phyloP scores from a whole-genome alignment of 2,888 invertebrate species.

The Acanthosepion pharaonis region DNA sequence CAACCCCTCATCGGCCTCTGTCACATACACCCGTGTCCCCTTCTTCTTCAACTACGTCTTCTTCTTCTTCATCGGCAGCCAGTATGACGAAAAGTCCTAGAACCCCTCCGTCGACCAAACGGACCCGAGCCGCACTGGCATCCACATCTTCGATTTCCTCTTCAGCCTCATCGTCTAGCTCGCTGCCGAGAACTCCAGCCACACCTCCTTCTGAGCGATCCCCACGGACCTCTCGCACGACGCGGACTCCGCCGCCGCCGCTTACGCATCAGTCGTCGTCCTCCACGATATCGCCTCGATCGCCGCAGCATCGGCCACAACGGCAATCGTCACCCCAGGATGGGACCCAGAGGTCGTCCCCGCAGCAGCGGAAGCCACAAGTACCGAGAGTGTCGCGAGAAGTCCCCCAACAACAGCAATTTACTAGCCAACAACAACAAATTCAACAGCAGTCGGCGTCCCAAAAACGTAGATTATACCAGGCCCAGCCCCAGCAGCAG shows the following conservation, averaged over 20 bases:
- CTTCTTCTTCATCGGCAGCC: constrained; percentile 4
- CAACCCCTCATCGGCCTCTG: background rate
- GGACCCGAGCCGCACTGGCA: background rate
- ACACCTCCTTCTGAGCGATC: background rate
- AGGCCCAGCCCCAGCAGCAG: constrained; percentile 36
- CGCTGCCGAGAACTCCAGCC: background rate
- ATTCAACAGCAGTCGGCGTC: background rate
- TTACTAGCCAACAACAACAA: constrained; percentile 35
- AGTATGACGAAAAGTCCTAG: background rate
- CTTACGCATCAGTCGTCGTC: background rate
- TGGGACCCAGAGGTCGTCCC: background rate
- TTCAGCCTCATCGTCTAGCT: background rate
- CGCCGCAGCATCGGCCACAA: constrained; percentile 4
- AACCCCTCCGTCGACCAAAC: background rate
- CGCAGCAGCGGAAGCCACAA: constrained; percentile 5
- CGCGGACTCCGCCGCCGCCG: constrained; percentile 23
- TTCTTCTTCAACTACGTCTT: constrained; percentile 22
- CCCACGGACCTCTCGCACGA: background rate
- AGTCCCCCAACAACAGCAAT: background rate
- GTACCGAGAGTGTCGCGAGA: background rate
- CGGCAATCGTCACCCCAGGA: background rate
- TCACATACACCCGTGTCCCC: background rate
- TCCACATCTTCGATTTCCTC: background rate
- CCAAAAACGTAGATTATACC: constrained; percentile 36
- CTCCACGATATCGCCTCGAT: background rate